A percentile compares a stretch with the other conserved stretches of the same genome.
These are phyloP conservation scores for Teleogryllus oceanicus DNA, from an alignment of 2,888 invertebrate species.

Conservation along the genomic window DNA sequence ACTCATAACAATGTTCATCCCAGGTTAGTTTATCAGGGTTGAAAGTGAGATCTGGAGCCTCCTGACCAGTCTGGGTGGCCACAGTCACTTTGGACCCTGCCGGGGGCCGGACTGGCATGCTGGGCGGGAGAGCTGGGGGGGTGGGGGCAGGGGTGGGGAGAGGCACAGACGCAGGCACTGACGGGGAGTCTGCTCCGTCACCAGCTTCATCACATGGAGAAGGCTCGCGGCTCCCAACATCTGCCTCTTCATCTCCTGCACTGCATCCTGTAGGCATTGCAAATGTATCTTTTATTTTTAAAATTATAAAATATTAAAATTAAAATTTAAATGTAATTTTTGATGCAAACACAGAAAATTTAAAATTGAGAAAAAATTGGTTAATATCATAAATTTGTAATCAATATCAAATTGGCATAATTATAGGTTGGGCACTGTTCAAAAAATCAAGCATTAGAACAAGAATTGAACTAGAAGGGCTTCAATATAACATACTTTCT, in stretches of 20 bases:
- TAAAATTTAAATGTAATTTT: too few relatives aligned
- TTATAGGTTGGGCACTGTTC: too few relatives aligned
- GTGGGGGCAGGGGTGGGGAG: neutral
- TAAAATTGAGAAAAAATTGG: too few relatives aligned
- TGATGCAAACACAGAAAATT: too few relatives aligned
- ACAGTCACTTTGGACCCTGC: slow-evolving; percentile 64
- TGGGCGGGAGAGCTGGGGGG: neutral
- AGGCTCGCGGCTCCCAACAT: slow-evolving; percentile 54
- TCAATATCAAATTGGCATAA: too few relatives aligned
- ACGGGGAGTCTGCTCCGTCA: slow-evolving; percentile 26
- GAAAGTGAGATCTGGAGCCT: slow-evolving; percentile 64
- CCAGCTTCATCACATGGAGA: slow-evolving; percentile 64
- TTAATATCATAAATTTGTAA: too few relatives aligned
- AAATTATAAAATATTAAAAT: too few relatives aligned
- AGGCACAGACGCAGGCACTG: slow-evolving; percentile 45
- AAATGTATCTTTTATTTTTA: too few relatives aligned
- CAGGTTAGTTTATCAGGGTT: slow-evolving; percentile 69
- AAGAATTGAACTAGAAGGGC: too few relatives aligned
- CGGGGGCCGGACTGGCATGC: slow-evolving; percentile 48
- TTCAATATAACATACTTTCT: too few relatives aligned
- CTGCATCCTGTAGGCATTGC: neutral
- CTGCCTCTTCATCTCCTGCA: slow-evolving; percentile 33
- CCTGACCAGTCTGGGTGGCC: slow-evolving; percentile 81
- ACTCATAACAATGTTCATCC: slow-evolving; percentile 89
- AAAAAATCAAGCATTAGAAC: too few relatives aligned